Percentiles rank a stretch among this genome's conserved stretches.
Evolutionary conservation across 2,888 invertebrate species (phyloP).

Genomic region (Leucozona laternaria): DNA sequence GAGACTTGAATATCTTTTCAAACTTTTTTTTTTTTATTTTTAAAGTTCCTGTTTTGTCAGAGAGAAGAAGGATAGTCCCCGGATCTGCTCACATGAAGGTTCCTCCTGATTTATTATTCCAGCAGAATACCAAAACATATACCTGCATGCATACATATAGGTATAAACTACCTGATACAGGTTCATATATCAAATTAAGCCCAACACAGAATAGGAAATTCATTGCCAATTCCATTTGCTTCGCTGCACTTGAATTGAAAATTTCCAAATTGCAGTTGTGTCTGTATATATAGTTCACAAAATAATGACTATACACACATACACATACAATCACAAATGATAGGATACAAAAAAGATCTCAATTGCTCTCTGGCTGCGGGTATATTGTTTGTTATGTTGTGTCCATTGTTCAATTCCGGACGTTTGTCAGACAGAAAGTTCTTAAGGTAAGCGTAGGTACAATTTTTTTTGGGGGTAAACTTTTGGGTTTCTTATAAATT

Average conservation of each 20-base stretch:
- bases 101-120: slow-evolving; percentile 64
- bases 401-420: slow-evolving; percentile 66
- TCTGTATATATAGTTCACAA: slow-evolving; percentile 9
- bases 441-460: slow-evolving; percentile 44
- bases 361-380: slow-evolving; percentile 41
- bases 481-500: slow-evolving; percentile 45
- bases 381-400: slow-evolving; percentile 51
- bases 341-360: slow-evolving; percentile 26
- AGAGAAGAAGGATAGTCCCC: slow-evolving; percentile 9
- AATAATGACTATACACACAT: slow-evolving; percentile 48
- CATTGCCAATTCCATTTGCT: slow-evolving; percentile 75
- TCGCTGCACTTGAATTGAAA: slow-evolving; percentile 74
- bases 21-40: slow-evolving; percentile 12
- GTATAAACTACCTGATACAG: slow-evolving; percentile 21
- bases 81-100: slow-evolving; percentile 50
- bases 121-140: slow-evolving; percentile 26
- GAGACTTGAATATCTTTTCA: slow-evolving; percentile 20
- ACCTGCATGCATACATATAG: not conserved
- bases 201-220: slow-evolving; percentile 60
- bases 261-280: slow-evolving; percentile 69
- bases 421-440: slow-evolving; percentile 64
- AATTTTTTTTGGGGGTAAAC: slow-evolving; percentile 9
- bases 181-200: slow-evolving; percentile 64
- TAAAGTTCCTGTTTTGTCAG: slow-evolving; percentile 21
- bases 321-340: not conserved